phyloP scores from a whole-genome alignment of 2,797 vertebrate species.

The Enteromius mattozi region DNA sequence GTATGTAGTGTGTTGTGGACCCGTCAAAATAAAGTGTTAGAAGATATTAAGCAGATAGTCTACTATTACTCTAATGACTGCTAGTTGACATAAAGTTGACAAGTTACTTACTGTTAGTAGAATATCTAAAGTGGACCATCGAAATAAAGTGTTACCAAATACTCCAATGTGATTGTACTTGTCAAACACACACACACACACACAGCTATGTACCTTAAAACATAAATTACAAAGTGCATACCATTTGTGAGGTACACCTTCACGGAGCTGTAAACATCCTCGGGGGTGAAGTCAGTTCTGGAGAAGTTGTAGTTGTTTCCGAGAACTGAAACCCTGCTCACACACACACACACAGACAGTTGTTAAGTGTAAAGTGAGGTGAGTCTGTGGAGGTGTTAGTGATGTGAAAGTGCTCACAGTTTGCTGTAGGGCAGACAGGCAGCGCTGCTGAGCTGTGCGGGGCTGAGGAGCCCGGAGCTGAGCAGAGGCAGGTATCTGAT shows the following conservation, averaged over 20 bases:
- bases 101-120: no score
- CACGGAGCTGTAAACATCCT: slow-evolving; percentile 69
- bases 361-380: not conserved
- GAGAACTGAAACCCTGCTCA: slow-evolving; percentile 67
- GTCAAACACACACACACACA: not conserved
- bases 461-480: slow-evolving; percentile 67
- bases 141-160: no score
- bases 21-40: no score
- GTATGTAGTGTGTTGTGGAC: no score
- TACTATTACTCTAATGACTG: no score
- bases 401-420: slow-evolving; percentile 63
- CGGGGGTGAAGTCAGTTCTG: slow-evolving; percentile 63
- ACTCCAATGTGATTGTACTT: not conserved
- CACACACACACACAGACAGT: slow-evolving; percentile 30
- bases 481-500: slow-evolving; percentile 70
- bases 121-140: no score
- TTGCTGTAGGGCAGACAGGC: slow-evolving; percentile 69
- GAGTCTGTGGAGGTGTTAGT: not conserved
- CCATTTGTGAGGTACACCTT: slow-evolving; percentile 67
- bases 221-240: slow-evolving; percentile 36
- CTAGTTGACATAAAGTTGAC: no score
- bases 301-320: slow-evolving; percentile 69
- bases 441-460: slow-evolving; percentile 60
- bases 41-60: no score
- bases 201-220: slow-evolving; percentile 4